phyloP scores from a whole-genome alignment of 2,888 invertebrate genomes.

The Polietes domitor region DNA sequence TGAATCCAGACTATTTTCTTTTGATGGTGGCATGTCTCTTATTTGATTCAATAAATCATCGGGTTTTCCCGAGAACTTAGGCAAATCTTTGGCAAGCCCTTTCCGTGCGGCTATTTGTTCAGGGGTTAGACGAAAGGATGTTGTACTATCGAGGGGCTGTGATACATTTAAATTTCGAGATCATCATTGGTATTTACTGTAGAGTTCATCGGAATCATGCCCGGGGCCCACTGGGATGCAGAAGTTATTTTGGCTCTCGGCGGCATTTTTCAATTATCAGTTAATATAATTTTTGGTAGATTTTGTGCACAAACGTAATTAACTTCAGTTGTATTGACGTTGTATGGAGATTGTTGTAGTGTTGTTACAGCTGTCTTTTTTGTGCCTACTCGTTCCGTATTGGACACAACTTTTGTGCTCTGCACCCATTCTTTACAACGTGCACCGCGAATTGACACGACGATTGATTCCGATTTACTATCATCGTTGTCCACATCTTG shows the following conservation, averaged over 20 bases:
- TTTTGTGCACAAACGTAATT: not conserved
- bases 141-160: not conserved
- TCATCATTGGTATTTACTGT: not conserved
- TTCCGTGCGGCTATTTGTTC: conserved; percentile 43
- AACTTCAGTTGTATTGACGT: not conserved
- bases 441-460: not conserved
- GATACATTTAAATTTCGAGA: not conserved
- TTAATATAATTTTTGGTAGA: too few relatives aligned
- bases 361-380: not conserved
- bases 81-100: too few relatives aligned
- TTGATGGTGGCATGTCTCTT: too few relatives aligned
- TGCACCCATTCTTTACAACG: conserved; percentile 6
- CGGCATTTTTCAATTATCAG: too few relatives aligned
- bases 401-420: not conserved
- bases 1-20: too few relatives aligned
- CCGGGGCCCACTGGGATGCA: conserved; percentile 12
- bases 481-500: not conserved
- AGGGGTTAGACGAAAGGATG: not conserved
- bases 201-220: not conserved
- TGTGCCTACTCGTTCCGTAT: not conserved
- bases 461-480: not conserved
- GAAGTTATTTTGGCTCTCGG: not conserved
- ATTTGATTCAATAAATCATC: too few relatives aligned
- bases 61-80: too few relatives aligned
- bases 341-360: too few relatives aligned